Evolutionary conservation across 2,113 vertebrate species (phyloP), one percentile per base, ranked within the genome.

Genomic region (Strix uralensis): DNA sequence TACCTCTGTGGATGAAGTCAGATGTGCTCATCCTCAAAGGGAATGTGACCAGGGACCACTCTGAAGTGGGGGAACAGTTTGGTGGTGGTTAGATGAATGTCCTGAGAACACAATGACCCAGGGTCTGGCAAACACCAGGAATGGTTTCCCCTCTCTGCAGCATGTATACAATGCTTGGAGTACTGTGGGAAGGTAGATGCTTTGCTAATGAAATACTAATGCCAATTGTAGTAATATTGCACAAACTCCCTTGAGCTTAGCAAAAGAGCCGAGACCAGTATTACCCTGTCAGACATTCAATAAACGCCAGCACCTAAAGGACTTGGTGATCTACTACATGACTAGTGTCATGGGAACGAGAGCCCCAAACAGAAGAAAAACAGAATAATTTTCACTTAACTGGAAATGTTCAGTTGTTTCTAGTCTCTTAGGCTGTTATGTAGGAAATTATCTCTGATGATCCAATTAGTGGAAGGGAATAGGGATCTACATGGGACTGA

Each of bases 401-500:
- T 93, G 93, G 88, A 92, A 95, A 94, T 95, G 84, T 81, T 93
- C 70, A 7, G 54, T 91, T 96, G 70, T 91, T 96, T 91, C 8
- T 26, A 91, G 87, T 87, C 94, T 94, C 92, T 94, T 75, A 95
- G 81, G 94, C 78, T 96, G 90, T 94, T 96, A 90, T 69, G 81
- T 69, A 88, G 93, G 74, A 96, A 91, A 93, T 96, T 97, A 96
- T 90, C 84, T 91, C 90, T 93, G 91, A 93, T 95, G 92, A 97
- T 94, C 81, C 94, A 97, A 91, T 93, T 95, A 96, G 93, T 69
- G 42, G 90, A 92, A 94, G 89, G 93, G 93, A 96, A 89, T 79
- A 65, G 66, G 66, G 66, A 96, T 88, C 87, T 96, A 77, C 70
- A 75, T 81, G 90, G 94, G 87, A 95, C 81, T 95, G 74, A 94